Base-by-base conservation (phyloP, 1,140 invertebrate species). In the Ceratitis capitata region DNA sequence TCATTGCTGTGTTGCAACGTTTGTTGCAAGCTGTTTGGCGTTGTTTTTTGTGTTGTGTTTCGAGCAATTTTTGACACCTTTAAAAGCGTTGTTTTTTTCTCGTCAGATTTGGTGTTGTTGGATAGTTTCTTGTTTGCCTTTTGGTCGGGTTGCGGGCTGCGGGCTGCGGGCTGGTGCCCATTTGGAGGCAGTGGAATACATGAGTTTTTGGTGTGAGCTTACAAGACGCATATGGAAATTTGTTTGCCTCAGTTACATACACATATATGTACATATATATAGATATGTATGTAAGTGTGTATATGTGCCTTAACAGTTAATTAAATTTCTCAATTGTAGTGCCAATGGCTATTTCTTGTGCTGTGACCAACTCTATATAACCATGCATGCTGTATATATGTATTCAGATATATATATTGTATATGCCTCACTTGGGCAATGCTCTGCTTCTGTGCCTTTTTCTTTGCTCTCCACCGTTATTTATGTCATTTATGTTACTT, bases 321-420 rank as follows among this genome's bases (percentile, higher is more conserved):
- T 78, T 78, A 78, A 78, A 78, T 42, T 78, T 78, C 69, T 42
- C 69, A 78, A 45, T 45, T 78, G 39, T 78, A 78, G 26, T 42
- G 69, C 69, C 61, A 39, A 14, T 69, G 39, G 69, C 64, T 32
- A 39, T 61, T 10, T 61, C 29, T n/a, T n/a, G n/a, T n/a, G n/a
- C n/a, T n/a, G n/a, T n/a, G n/a, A n/a, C n/a, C n/a, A n/a, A 61
- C 7, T 61, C 14, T 61, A 69, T 69, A 12, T 19, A 5, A 29
- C 56, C n/a, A 16, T 19, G 19, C 56, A 5, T 26, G 53, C 53
- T 56, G 16, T 14, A 14, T 47, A 47, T 9, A 7, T 47, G n/a
- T 19, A 53, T 16, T 19, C 51, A 9, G 0, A 12, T 1, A 9
- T 53, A 53, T 19, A 53, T 53, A 53, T n/a, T n/a, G n/a, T 16